These are phyloP conservation scores for Corapipo altera DNA, from an alignment of 2,113 vertebrate species.

Conservation along the genomic window DNA sequence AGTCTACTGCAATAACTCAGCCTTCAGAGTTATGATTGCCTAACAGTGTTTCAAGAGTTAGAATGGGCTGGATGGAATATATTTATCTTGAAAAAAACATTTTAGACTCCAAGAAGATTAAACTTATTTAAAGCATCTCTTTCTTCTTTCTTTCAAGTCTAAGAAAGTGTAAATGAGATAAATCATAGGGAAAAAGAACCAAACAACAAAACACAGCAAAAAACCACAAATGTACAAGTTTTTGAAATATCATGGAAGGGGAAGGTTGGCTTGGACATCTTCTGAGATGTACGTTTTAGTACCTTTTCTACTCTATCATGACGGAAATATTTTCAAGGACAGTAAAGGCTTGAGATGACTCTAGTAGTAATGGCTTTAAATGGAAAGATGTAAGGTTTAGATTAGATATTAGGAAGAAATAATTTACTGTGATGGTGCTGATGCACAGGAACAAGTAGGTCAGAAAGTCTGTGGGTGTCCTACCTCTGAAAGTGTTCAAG, in stretches of 20 bases:
- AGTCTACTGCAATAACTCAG: neutral
- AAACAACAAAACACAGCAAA: neutral
- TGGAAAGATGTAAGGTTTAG: neutral
- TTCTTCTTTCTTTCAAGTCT: neutral
- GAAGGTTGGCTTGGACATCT: neutral
- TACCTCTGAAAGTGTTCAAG: fast-evolving
- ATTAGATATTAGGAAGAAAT: neutral
- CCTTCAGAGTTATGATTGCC: neutral
- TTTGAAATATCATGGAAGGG: neutral
- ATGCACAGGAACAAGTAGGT: neutral
- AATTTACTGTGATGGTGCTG: neutral
- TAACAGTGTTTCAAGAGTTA: neutral
- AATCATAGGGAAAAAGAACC: neutral
- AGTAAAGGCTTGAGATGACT: neutral
- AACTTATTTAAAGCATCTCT: neutral
- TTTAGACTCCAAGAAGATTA: neutral
- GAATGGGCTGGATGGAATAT: neutral
- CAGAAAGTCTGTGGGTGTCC: neutral
- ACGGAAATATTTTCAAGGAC: neutral
- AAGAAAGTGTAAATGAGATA: neutral
- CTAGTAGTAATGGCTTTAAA: neutral
- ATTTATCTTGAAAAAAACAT: neutral
- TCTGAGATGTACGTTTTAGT: neutral
- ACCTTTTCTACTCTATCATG: neutral
- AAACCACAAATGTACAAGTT: neutral